Evolutionary conservation across 2,888 invertebrate genomes (phyloP).

Genomic region (Aphodius granarius): DNA sequence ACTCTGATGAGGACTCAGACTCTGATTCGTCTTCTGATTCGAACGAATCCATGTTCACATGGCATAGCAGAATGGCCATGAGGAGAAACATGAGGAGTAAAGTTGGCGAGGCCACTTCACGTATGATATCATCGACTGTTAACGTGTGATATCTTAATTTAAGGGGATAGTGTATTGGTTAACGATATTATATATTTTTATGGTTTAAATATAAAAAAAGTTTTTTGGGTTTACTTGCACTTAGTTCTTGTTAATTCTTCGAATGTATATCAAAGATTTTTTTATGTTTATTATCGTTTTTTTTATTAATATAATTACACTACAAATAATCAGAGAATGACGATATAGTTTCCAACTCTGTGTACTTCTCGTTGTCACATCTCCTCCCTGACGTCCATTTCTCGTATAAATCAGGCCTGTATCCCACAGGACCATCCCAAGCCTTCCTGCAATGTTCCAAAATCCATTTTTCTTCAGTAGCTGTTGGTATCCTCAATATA

Average conservation of each 20-base stretch:
- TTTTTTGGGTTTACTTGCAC: too few relatives aligned
- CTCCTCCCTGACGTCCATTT: constrained; percentile 51
- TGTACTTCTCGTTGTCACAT: not conserved
- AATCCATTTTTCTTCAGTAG: constrained; percentile 66
- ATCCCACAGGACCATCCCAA: constrained; percentile 60
- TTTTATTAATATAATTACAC: too few relatives aligned
- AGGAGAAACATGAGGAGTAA: not conserved
- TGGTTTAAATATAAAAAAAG: too few relatives aligned
- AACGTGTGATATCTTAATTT: not conserved
- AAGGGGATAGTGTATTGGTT: too few relatives aligned
- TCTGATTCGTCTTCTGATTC: not conserved
- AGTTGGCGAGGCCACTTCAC: not conserved
- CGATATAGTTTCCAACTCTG: too few relatives aligned
- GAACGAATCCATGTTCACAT: not conserved
- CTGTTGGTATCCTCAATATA: constrained; percentile 55
- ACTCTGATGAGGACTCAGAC: not conserved
- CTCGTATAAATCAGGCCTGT: constrained; percentile 58
- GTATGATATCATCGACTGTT: not conserved
- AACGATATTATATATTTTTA: not conserved
- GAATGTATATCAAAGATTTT: too few relatives aligned
- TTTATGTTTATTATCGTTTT: too few relatives aligned
- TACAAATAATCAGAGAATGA: too few relatives aligned
- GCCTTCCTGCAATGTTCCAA: constrained; percentile 63
- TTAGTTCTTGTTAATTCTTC: too few relatives aligned
- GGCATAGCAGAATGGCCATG: not conserved